phyloP scores from a whole-genome alignment of 2,888 invertebrate genomes.

The Periphyllus acericola region DNA sequence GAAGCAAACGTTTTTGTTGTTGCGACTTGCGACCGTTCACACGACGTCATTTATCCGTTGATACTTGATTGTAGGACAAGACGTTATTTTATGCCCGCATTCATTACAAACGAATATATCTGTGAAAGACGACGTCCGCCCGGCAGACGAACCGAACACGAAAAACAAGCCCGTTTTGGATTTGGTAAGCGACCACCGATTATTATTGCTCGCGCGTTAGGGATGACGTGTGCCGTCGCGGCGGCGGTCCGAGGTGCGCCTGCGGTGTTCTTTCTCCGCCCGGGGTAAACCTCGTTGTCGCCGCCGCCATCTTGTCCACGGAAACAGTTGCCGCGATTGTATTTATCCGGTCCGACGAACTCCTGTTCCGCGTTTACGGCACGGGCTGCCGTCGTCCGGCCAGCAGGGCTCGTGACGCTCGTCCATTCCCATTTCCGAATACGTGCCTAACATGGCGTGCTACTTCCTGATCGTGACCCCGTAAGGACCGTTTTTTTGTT shows the following conservation, averaged over 20 bases:
- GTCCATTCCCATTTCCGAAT: background rate
- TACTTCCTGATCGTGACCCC: constrained; percentile 33
- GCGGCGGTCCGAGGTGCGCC: background rate
- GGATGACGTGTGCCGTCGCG: too few relatives aligned
- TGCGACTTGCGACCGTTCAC: constrained; percentile 26
- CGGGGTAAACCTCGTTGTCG: constrained; percentile 31
- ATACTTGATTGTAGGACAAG: constrained; percentile 40
- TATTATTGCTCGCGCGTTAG: background rate
- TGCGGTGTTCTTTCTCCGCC: background rate
- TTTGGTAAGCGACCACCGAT: constrained; percentile 20
- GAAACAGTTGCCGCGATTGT: background rate
- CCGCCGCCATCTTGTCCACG: constrained; percentile 48
- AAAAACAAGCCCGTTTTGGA: constrained; percentile 26
- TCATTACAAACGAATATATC: background rate
- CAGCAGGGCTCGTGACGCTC: background rate
- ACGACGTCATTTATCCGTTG: constrained; percentile 56
- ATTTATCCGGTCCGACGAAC: background rate
- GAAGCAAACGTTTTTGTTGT: constrained; percentile 49
- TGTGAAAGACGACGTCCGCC: constrained; percentile 44
- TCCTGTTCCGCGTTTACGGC: background rate
- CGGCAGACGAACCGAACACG: constrained; percentile 32
- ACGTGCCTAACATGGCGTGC: constrained; percentile 36
- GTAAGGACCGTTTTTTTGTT: background rate
- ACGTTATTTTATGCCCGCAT: constrained; percentile 21
- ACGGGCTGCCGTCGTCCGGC: too few relatives aligned